Evolutionary conservation across 2,113 vertebrate species (phyloP), one percentile per base, ranked within the genome.

Genomic region (Phrynocephalus versicolor): DNA sequence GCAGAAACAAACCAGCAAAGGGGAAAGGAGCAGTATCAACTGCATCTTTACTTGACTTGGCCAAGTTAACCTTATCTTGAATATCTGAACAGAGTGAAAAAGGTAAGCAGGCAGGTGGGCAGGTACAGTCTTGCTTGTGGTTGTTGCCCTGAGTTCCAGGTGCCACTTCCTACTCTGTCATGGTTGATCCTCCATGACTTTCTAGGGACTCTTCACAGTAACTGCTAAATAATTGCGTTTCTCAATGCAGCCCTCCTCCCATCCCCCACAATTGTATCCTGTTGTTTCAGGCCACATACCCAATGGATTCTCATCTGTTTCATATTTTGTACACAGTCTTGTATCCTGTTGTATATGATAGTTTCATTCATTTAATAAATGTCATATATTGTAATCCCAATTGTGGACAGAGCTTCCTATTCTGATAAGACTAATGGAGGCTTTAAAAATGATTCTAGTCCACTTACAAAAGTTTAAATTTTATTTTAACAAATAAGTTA

Each of bases 291-390:
- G 70, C 1, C 35, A 64, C 69, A 82, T 70, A 70, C 21, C n/a
- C 25, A 57, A 55, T 30, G 14, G 51, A 21, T 30, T 82, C 65
- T 35, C 80, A 70, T 70, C 65, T 82, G 65, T 82, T 71, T 82
- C 67, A 27, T 35, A 80, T 80, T 64, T 45, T 80, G 78, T 27
- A 65, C 39, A 80, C 60, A 65, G 78, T 45, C 62, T 65, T 80
- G 37, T 19, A 30, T 8, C 41, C 45, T 51, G 45, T 51, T n/a
- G n/a, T n/a, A n/a, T n/a, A n/a, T 6, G 25, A 64, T 23, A 70
- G 27, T 9, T 16, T 21, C 14, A 4, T 19, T 57, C 45, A 57
- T 45, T 57, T 57, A 71, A 57, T 70, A 71, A 69, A 55, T 81
- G 64, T 15, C 55, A n/a, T 27, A 35, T 16, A 57, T 21, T 35